Evolutionary conservation across 2,888 invertebrate species (phyloP).

Genomic region (Tipula helvola): DNA sequence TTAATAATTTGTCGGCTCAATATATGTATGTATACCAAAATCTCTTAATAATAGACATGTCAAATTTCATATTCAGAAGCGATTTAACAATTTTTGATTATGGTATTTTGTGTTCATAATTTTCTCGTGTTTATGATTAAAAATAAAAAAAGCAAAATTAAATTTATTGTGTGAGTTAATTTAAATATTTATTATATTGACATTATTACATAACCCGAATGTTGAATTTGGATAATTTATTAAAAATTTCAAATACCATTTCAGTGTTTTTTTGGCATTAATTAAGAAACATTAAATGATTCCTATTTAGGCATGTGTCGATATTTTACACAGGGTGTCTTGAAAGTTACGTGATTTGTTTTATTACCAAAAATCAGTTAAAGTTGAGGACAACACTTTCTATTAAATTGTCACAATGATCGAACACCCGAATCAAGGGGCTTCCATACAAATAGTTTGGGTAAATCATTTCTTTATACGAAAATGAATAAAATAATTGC

Average conservation of each 20-base stretch:
- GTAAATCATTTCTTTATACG: no score
- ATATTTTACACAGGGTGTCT: not conserved
- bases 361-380: no score
- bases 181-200: not conserved
- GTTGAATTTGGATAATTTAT: not conserved
- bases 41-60: not conserved
- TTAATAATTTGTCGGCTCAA: not conserved
- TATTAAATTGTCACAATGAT: no score
- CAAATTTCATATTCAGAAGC: not conserved
- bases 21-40: not conserved
- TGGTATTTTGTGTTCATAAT: not conserved
- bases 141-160: not conserved
- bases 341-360: no score
- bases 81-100: not conserved
- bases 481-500: no score
- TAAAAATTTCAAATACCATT: not conserved
- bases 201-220: not conserved
- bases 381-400: no score
- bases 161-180: not conserved
- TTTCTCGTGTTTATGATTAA: not conserved
- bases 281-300: not conserved
- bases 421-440: no score
- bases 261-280: not conserved
- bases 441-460: no score
- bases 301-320: not conserved